Base-by-base conservation (phyloP, 2,797 vertebrate species). In the Danio choprae region DNA sequence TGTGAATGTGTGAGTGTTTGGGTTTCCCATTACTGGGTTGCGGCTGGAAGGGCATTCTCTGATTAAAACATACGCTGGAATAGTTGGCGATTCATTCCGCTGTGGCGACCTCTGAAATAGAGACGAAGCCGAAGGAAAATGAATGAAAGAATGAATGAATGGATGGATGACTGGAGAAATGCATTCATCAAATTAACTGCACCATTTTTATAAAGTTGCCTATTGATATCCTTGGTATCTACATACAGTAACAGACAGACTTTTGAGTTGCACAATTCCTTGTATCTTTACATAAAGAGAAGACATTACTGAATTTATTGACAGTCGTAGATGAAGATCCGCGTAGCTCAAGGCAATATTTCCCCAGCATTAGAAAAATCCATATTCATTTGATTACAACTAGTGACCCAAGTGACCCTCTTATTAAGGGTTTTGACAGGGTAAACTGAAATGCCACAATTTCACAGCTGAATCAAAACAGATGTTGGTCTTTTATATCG, bases 351-450 rank as follows among this genome's bases (percentile, higher is more conserved):
- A 48, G 15, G 16, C 16, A 70, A 53, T 69, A 16, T 9, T 6
- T 12, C 16, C 29, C 40, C 5, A 40, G 16, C 48, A n/a, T 3
- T n/a, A 16, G 40, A 63, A 16, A 53, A 40, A 20, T 40, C 0
- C 4, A 20, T 43, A 20, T 44, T 43, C 8, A 72, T 50, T 58
- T 73, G 22, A 74, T 48, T 38, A 63, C n/a, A 70, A 20, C 43
- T 36, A 64, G 48, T 41, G 36, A 20, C 44, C 7, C 10, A 12
- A 18, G 10, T 62, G 29, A 40, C 44, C 8, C 59, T 41, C 12
- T 6, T 0, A 64, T 41, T 51, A 1, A 63, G 8, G 36, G 5
- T 48, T 53, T 43, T 64, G 9, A 62, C 13, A 1, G 8, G 7
- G 8, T 74, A 67, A 22, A 67, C 55, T 29, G 12, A 59, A 36